phyloP scores from a whole-genome alignment of 2,888 invertebrate species.

The Lithophane leautieri region DNA sequence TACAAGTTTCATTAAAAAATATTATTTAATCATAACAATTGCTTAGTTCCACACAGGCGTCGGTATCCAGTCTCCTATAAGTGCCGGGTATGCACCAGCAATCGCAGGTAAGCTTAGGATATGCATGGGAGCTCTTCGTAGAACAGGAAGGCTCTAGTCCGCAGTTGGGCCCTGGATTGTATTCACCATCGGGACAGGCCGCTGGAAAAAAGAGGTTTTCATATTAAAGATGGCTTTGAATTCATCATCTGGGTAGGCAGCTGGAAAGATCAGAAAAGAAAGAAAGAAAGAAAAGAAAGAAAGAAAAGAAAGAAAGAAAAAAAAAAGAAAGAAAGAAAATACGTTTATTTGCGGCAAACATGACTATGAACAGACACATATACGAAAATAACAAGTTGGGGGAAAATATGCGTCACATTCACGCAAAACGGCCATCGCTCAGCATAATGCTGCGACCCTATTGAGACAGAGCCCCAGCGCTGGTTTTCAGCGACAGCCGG shows the following conservation, averaged over 20 bases:
- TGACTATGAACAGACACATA: too few relatives aligned
- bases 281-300: too few relatives aligned
- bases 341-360: too few relatives aligned
- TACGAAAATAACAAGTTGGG: too few relatives aligned
- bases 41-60: conserved; percentile 62
- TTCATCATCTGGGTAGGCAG: background rate
- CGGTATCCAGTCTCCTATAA: conserved; percentile 63
- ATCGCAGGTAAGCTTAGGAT: conserved; percentile 69
- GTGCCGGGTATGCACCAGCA: conserved; percentile 74
- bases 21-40: conserved; percentile 49
- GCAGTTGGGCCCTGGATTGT: conserved; percentile 72
- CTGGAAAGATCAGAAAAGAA: too few relatives aligned
- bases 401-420: too few relatives aligned
- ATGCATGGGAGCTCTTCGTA: conserved; percentile 61
- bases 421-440: too few relatives aligned
- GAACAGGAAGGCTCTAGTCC: conserved; percentile 70
- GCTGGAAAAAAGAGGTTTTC: conserved; percentile 47
- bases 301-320: too few relatives aligned
- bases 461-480: too few relatives aligned
- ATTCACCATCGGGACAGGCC: conserved; percentile 67
- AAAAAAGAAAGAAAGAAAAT: too few relatives aligned
- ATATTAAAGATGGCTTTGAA: background rate
- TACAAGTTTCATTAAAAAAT: background rate
- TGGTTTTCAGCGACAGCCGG: too few relatives aligned
- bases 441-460: too few relatives aligned